Percentiles rank a stretch among this genome's conserved stretches.
Evolutionary conservation across 2,888 invertebrate genomes (phyloP).

Genomic region (Thumatha senex): DNA sequence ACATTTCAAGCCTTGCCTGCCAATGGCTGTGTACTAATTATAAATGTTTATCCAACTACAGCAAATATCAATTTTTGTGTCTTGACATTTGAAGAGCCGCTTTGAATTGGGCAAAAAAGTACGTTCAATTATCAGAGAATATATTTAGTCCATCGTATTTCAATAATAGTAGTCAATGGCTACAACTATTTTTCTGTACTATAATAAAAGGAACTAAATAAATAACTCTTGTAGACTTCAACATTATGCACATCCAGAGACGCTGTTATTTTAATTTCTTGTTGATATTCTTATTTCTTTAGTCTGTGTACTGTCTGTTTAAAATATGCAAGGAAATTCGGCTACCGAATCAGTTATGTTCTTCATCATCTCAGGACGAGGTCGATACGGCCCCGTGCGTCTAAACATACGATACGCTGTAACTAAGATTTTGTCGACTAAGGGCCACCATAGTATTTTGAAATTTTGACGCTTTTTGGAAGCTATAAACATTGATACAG

Average conservation of each 20-base stretch:
- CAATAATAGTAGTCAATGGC: background rate
- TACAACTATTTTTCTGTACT: constrained; percentile 9
- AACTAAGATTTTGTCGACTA: constrained; percentile 15
- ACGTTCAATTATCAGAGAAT: too few species aligned
- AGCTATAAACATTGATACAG: too few species aligned
- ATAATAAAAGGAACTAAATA: too few species aligned
- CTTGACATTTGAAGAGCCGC: too few species aligned
- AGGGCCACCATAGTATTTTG: background rate
- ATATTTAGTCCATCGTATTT: background rate
- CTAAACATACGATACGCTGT: constrained; percentile 19
- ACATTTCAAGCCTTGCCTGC: too few species aligned
- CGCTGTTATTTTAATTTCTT: background rate
- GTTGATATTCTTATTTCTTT: constrained; percentile 20
- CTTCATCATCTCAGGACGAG: constrained; percentile 12
- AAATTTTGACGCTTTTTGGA: too few species aligned
- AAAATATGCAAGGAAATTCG: constrained; percentile 15
- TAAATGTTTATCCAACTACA: too few species aligned
- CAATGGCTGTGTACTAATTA: too few species aligned
- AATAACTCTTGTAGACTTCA: constrained; percentile 10
- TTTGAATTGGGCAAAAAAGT: too few species aligned
- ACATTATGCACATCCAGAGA: constrained; percentile 13
- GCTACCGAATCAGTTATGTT: constrained; percentile 18
- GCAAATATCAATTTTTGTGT: too few species aligned
- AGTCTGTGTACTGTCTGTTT: constrained; percentile 24
- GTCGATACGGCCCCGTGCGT: constrained; percentile 14